phyloP scores from a whole-genome alignment of 2,888 invertebrate species.

The Dolichopus griseipennis region DNA sequence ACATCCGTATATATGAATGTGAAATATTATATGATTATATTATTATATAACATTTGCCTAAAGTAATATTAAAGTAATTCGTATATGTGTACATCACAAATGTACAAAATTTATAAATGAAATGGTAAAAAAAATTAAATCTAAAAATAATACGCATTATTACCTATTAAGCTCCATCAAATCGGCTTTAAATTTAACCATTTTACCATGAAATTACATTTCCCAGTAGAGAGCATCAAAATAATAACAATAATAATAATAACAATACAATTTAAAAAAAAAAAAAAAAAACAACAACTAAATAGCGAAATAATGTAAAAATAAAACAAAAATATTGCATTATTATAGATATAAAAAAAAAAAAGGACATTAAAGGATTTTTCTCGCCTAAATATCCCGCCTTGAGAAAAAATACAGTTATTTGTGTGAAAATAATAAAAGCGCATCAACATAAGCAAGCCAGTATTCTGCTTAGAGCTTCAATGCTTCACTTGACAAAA shows the following conservation, averaged over 20 bases:
- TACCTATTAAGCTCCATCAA: constrained; percentile 2
- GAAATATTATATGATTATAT: too few relatives aligned
- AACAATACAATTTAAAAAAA: too few relatives aligned
- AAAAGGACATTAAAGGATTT: constrained; percentile 2
- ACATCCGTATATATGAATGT: too few relatives aligned
- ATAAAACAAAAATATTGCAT: background rate
- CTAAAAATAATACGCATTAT: constrained; percentile 3
- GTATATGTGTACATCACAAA: too few relatives aligned
- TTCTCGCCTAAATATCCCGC: background rate
- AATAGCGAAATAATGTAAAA: background rate
- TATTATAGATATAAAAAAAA: background rate
- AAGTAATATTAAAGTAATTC: too few relatives aligned
- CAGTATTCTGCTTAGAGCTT: too few relatives aligned
- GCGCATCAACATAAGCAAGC: background rate
- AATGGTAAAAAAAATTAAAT: background rate
- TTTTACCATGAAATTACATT: constrained; percentile 6
- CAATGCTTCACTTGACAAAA: background rate
- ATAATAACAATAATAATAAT: background rate
- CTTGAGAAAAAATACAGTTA: background rate
- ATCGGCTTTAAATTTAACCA: constrained; percentile 2
- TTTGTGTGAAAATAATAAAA: background rate
- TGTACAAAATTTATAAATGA: too few relatives aligned
- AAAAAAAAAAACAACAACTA: too few relatives aligned
- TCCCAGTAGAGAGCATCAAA: background rate
- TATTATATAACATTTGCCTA: too few relatives aligned